Evolutionary conservation across 2,113 vertebrate genomes (phyloP).

Genomic region (Brachirus orientalis): DNA sequence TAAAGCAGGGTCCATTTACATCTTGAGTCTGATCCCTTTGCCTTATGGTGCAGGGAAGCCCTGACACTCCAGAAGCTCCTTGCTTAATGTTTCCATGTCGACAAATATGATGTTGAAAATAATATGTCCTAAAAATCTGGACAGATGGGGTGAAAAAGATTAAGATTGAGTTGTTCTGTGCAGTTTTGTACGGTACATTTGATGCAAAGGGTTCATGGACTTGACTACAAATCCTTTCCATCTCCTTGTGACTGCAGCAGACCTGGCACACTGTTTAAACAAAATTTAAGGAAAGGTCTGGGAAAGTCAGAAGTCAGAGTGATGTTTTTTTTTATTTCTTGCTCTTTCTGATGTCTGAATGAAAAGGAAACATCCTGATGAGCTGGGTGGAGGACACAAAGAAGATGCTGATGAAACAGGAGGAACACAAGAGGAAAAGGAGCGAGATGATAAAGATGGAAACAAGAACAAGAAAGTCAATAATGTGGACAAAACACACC

Average conservation of each 20-base stretch:
- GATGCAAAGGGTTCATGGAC: neutral
- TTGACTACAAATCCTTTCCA: slow-evolving; percentile 14
- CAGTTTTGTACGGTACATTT: too few relatives aligned
- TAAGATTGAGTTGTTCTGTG: too few relatives aligned
- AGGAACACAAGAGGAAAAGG: slow-evolving; percentile 24
- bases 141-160: too few relatives aligned
- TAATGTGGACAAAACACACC: slow-evolving; percentile 59
- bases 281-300: slow-evolving; percentile 29
- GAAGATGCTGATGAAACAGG: slow-evolving; percentile 33
- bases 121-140: too few relatives aligned
- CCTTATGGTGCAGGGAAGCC: too few relatives aligned
- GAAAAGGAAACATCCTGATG: slow-evolving; percentile 39
- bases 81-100: too few relatives aligned
- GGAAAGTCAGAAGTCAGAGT: slow-evolving; percentile 56
- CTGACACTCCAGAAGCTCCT: too few relatives aligned
- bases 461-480: slow-evolving; percentile 58
- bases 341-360: slow-evolving; percentile 58
- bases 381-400: slow-evolving; percentile 54
- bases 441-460: slow-evolving; percentile 15
- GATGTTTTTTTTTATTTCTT: slow-evolving; percentile 40
- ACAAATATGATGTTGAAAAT: too few relatives aligned
- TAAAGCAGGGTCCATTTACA: too few relatives aligned
- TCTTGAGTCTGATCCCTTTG: too few relatives aligned
- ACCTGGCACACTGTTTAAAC: slow-evolving; percentile 57
- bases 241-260: slow-evolving; percentile 27